Conservation (phyloP, 2,113 vertebrate species). For the Garra rufa region DNA sequence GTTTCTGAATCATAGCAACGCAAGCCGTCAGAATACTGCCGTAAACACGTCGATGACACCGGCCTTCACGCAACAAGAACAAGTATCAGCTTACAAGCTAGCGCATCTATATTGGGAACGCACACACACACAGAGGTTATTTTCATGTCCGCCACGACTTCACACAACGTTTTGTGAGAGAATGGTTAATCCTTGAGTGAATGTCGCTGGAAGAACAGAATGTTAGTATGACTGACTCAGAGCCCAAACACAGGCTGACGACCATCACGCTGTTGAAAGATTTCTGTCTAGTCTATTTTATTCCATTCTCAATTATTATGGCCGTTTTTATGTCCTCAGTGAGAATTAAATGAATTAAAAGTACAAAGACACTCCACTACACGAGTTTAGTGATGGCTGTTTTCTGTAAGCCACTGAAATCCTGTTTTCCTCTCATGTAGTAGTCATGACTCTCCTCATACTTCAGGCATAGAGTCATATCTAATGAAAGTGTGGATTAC, state of each 20-base stretch:
- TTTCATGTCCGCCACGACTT: slow-evolving; percentile 76
- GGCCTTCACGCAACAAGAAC: slow-evolving; percentile 36
- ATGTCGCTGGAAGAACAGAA: slow-evolving; percentile 51
- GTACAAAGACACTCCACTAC: slow-evolving; percentile 12
- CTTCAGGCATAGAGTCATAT: slow-evolving; percentile 67
- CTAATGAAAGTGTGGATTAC: slow-evolving; percentile 69
- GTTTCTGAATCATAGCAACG: slow-evolving; percentile 24
- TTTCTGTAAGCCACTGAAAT: slow-evolving; percentile 40
- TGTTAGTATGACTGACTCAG: slow-evolving; percentile 60
- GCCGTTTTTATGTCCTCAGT: neutral
- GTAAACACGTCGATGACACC: slow-evolving; percentile 48
- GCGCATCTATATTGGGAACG: slow-evolving; percentile 66
- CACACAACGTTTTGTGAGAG: slow-evolving; percentile 74
- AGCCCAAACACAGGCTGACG: slow-evolving; percentile 29
- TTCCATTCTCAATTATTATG: neutral
- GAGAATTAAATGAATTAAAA: neutral
- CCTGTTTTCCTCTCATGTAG: slow-evolving; percentile 53
- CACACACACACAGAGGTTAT: slow-evolving; percentile 64
- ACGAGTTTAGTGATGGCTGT: slow-evolving; percentile 24
- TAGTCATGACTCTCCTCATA: slow-evolving; percentile 61
- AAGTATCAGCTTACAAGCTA: slow-evolving; percentile 66
- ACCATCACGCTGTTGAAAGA: neutral
- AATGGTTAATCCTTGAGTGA: slow-evolving; percentile 70
- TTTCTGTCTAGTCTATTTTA: neutral
- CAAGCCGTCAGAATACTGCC: slow-evolving; percentile 41